Base-by-base conservation (phyloP, 1,140 invertebrate species). In the Cydia strobilella region DNA sequence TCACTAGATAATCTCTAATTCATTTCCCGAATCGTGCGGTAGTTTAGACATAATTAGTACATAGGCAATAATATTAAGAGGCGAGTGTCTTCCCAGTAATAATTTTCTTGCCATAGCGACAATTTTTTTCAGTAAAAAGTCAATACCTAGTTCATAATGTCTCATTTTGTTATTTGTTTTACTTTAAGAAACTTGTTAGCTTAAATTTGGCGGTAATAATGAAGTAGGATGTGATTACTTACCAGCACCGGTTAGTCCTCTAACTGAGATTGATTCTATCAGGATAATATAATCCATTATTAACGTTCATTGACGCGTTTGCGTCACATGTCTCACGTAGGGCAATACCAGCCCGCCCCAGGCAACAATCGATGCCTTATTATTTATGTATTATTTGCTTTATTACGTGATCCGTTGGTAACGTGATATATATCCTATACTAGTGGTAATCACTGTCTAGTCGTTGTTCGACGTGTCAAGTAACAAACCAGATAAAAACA, bases 241-340 rank as follows among this genome's bases (percentile, higher is more conserved):
- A 25, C 65, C 31, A 35, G 20, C 65, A 69, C 27, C 15, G 65
- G 35, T 27, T 2, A n/a, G 25, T 35, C 15, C 7, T 35, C 65
- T 69, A 69, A 75, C 79, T 75, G 79, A 45, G 39, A 72, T 77
- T 79, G 84, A 88, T 86, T 86, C 78, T 82, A 81, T 86, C 80
- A 84, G 81, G 18, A 59, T n/a, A 59, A 59, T 77, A 75, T 77
- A 74, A 85, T 87, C 82, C 81, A 86, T 85, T 86, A 87, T 87
- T 87, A 82, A 88, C 77, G 77, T 72, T 62, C 76, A 78, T 72
- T 78, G 51, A 73, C 72, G 72, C 72, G 81, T 77, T 78, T 78
- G 74, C 78, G 80, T 86, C 80, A 82, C 79, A 69, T 15, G 31
- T 31, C 65, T 69, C 65, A 69, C 65, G 65, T 69, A 69, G 65